Percentiles rank a stretch among this genome's conserved stretches.
Evolutionary conservation across 2,797 vertebrate species (phyloP).

Genomic region (Danio jaintianensis): DNA sequence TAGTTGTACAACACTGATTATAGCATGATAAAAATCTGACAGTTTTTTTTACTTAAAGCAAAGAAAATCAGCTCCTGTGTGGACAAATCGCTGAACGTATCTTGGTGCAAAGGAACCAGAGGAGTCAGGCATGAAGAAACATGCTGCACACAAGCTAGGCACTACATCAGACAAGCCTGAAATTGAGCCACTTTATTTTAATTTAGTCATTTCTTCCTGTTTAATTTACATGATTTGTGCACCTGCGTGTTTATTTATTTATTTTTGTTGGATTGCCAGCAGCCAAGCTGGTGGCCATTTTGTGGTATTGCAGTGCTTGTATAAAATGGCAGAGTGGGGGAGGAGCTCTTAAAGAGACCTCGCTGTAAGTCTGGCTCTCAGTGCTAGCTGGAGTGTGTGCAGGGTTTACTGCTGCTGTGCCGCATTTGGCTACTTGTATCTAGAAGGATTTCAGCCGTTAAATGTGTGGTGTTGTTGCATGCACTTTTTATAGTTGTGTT

Average conservation of each 20-base stretch:
- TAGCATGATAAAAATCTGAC: too few species aligned
- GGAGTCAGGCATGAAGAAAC: neutral
- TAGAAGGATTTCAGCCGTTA: neutral
- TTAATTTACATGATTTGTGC: constrained; percentile 30
- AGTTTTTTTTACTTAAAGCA: constrained; percentile 11
- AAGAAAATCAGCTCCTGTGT: neutral
- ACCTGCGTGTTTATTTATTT: constrained; percentile 5
- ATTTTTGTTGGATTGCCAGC: neutral
- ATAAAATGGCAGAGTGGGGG: constrained; percentile 43
- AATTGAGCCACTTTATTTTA: neutral
- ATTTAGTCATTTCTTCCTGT: neutral
- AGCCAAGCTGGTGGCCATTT: constrained; percentile 58
- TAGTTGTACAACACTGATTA: neutral
- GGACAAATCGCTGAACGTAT: neutral
- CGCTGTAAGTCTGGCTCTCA: neutral
- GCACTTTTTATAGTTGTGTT: neutral
- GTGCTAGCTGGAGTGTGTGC: neutral
- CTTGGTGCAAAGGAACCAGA: neutral
- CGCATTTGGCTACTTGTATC: neutral
- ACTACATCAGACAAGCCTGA: neutral
- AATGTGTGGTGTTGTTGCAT: neutral
- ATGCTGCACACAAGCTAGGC: neutral
- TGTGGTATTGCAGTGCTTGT: constrained; percentile 49
- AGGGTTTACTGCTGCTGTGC: neutral
- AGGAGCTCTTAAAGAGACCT: constrained; percentile 30